Evolutionary conservation across 2,113 vertebrate species (phyloP).

Genomic region (Gambusia holbrooki): DNA sequence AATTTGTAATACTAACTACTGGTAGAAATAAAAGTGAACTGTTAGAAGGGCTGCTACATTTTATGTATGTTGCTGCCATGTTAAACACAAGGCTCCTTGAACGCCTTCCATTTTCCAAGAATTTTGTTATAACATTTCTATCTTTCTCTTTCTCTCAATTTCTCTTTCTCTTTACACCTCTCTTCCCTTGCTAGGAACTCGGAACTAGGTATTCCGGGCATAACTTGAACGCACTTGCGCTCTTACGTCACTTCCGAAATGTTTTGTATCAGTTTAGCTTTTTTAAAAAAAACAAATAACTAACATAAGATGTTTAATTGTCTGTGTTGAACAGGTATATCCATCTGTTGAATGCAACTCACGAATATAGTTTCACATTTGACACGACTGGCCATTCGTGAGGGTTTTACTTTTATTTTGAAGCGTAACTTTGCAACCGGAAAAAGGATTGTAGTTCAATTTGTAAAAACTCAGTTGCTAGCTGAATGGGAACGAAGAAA

Average conservation of each 20-base stretch:
- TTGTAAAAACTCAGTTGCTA: conserved; percentile 52
- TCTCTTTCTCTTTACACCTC: no score
- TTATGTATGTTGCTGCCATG: no score
- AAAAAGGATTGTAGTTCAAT: not conserved
- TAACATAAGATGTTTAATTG: not conserved
- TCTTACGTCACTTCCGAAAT: conserved; percentile 17
- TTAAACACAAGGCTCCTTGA: no score
- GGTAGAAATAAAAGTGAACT: no score
- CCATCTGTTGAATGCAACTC: not conserved
- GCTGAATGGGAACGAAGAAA: conserved; percentile 80
- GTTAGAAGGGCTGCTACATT: no score
- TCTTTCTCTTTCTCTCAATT: not conserved
- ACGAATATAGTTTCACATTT: not conserved
- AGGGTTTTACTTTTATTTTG: conserved; percentile 46
- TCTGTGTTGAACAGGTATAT: not conserved
- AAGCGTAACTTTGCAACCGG: conserved; percentile 32
- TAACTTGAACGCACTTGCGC: not conserved
- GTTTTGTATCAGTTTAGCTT: no score
- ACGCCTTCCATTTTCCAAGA: no score
- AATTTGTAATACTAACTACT: no score
- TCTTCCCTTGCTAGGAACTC: no score
- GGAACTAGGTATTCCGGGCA: not conserved
- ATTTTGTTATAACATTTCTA: no score
- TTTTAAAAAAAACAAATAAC: not conserved
- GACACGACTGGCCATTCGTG: not conserved